phyloP scores from a whole-genome alignment of 2,113 vertebrate species.

The Malurus cyaneus region DNA sequence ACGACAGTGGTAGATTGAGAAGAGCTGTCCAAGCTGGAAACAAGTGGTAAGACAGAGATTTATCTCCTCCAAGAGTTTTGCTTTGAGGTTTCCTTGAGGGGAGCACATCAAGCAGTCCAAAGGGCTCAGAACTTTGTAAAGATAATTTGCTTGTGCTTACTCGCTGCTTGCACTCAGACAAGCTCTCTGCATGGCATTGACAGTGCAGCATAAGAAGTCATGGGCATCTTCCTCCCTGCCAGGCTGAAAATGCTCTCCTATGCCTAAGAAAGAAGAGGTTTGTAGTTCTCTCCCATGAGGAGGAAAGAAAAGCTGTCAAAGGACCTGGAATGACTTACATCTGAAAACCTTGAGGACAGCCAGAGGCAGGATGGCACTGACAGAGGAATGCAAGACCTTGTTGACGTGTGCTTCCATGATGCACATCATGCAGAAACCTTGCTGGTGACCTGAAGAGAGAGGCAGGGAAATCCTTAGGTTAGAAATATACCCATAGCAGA shows the following conservation, averaged over 20 bases:
- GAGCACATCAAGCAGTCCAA: neutral
- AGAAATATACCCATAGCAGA: neutral
- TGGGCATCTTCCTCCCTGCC: slow-evolving; percentile 91
- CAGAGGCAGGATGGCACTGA: neutral
- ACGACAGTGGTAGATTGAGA: slow-evolving; percentile 86
- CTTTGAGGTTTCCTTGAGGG: neutral
- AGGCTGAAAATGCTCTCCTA: slow-evolving; percentile 87
- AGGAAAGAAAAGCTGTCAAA: neutral
- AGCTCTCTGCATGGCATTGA: slow-evolving; percentile 92
- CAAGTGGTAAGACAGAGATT: neutral
- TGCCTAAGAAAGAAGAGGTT: slow-evolving; percentile 69
- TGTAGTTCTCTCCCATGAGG: neutral
- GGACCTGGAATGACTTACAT: neutral
- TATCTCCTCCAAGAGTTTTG: neutral
- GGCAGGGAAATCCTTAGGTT: neutral
- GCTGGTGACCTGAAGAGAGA: neutral
- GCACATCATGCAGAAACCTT: neutral
- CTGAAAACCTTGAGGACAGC: neutral
- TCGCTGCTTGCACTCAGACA: slow-evolving; percentile 84
- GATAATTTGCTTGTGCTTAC: slow-evolving; percentile 67
- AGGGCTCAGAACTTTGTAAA: too few relatives aligned
- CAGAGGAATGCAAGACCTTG: neutral
- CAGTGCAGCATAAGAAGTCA: slow-evolving; percentile 86
- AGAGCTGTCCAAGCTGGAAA: slow-evolving; percentile 84
- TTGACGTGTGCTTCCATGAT: neutral